These are phyloP conservation scores for Amblyjoppa fuscipennis DNA, from an alignment of 2,888 invertebrate genomes.

Conservation along the genomic window DNA sequence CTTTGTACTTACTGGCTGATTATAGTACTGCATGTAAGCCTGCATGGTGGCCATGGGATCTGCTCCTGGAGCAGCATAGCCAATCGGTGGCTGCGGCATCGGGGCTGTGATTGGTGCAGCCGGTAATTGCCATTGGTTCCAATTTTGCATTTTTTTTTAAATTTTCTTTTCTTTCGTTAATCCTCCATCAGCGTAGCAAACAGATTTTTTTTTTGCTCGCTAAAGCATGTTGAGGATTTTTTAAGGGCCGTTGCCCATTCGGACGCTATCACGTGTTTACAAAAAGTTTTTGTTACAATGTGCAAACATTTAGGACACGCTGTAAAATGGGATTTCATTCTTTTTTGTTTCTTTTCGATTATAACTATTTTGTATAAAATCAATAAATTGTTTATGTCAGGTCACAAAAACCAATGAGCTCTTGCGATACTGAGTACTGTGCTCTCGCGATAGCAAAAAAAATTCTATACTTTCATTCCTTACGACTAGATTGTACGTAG, in stretches of 20 bases:
- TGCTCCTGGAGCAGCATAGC: slow-evolving; percentile 80
- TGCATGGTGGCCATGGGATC: slow-evolving; percentile 84
- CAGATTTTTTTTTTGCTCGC: slow-evolving; percentile 67
- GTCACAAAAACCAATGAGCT: slow-evolving; percentile 5
- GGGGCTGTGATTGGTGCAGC: slow-evolving; percentile 79
- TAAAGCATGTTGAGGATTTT: slow-evolving; percentile 80
- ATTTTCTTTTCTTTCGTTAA: slow-evolving; percentile 63
- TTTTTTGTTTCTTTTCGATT: neutral
- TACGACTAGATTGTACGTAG: neutral
- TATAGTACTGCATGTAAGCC: slow-evolving; percentile 84
- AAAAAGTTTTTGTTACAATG: slow-evolving; percentile 78
- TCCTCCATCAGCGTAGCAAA: slow-evolving; percentile 73
- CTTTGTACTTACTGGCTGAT: slow-evolving; percentile 83
- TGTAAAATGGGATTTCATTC: neutral
- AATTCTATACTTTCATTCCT: neutral
- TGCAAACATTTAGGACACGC: slow-evolving; percentile 12
- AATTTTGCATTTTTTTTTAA: slow-evolving; percentile 81
- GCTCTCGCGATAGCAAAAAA: slow-evolving; percentile 17
- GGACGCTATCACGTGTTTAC: slow-evolving; percentile 80
- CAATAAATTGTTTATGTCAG: neutral
- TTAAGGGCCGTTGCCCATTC: slow-evolving; percentile 80
- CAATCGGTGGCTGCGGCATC: slow-evolving; percentile 83
- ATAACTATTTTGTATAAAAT: neutral
- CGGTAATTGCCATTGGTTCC: slow-evolving; percentile 84
- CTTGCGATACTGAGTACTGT: slow-evolving; percentile 5